These are phyloP conservation scores for Eugnorisma glareosa DNA, from an alignment of 2,888 invertebrate genomes.

Conservation along the genomic window DNA sequence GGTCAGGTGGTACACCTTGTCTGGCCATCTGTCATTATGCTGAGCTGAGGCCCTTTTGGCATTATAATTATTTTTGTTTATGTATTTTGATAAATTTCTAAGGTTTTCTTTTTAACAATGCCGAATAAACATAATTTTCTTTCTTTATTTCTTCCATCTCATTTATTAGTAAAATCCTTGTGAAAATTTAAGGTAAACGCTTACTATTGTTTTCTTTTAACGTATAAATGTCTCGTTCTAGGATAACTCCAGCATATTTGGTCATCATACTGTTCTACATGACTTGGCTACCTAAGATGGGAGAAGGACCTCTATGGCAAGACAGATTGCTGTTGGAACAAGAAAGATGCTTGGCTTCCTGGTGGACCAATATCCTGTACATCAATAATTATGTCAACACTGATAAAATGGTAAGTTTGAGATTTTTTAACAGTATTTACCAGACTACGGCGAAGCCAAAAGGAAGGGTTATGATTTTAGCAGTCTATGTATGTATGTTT, in stretches of 20 bases:
- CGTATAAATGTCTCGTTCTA: conserved; percentile 74
- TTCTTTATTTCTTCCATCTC: no score
- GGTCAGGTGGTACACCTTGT: no score
- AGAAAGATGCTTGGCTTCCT: conserved; percentile 92
- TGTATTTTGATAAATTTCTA: no score
- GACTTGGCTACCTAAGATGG: conserved; percentile 93
- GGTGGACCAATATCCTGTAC: conserved; percentile 94
- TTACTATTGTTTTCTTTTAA: no score
- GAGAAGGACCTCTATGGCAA: conserved; percentile 94
- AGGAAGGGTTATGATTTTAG: no score
- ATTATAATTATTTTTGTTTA: no score
- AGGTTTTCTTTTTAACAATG: no score
- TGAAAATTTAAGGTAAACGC: not conserved
- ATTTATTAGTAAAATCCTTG: not conserved
- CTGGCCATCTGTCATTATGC: no score
- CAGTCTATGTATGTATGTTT: no score
- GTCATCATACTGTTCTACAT: conserved; percentile 93
- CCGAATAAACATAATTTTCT: no score
- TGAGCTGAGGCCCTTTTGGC: no score
- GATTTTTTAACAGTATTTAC: not conserved
- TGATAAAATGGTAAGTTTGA: conserved; percentile 89
- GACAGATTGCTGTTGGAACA: conserved; percentile 90
- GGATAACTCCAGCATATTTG: conserved; percentile 94
- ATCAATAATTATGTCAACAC: conserved; percentile 93
- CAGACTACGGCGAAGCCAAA: no score